These are phyloP conservation scores for Phrynocephalus guinanensis DNA, from an alignment of 2,797 vertebrate genomes.

Conservation along the genomic window DNA sequence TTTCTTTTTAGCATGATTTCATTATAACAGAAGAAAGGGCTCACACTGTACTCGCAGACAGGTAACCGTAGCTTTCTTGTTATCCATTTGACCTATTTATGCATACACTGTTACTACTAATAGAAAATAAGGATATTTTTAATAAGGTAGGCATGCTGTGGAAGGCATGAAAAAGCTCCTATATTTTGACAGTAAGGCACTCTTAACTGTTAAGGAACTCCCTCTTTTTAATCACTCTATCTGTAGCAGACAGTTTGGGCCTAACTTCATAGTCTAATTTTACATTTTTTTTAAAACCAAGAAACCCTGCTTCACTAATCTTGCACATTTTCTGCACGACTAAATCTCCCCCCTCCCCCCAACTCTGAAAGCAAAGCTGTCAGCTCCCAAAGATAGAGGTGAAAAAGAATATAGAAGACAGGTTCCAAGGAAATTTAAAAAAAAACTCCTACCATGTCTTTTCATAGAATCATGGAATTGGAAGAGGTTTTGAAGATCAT, in stretches of 20 bases:
- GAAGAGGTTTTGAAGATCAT: background rate
- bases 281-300: conserved; percentile 44
- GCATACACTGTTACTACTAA: background rate
- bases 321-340: conserved; percentile 31
- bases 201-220: too few species aligned
- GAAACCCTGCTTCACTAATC: conserved; percentile 44
- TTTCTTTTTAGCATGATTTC: background rate
- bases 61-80: background rate
- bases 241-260: conserved; percentile 25
- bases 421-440: too few species aligned
- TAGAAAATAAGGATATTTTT: background rate
- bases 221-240: too few species aligned
- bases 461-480: background rate
- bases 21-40: background rate
- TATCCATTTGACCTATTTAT: background rate
- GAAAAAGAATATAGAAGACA: background rate
- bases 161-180: too few species aligned
- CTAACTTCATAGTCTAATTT: conserved; percentile 34
- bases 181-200: too few species aligned
- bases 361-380: background rate
- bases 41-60: background rate
- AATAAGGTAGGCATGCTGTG: background rate
- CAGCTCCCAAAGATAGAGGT: background rate
- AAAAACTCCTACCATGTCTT: background rate
- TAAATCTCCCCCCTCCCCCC: background rate